Conservation (phyloP, 2,113 vertebrate genomes). For the Megaleporinus macrocephalus region DNA sequence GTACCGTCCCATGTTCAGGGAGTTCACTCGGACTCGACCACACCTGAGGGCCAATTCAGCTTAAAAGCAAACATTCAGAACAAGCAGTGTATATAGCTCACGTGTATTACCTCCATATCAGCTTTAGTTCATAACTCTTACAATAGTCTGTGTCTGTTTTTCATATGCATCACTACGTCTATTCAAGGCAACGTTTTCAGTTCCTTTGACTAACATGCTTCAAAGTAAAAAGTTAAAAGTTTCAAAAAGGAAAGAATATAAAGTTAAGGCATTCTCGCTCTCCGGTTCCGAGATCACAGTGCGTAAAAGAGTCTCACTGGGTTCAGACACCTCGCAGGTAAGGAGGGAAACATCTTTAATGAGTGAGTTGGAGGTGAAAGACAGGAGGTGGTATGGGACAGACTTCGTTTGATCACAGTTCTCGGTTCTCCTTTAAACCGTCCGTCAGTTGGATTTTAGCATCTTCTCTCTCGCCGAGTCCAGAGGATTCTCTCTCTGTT, state of each 20-base stretch:
- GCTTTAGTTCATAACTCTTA: not conserved
- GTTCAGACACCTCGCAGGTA: not conserved
- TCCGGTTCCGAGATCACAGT: not conserved
- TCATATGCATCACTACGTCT: not conserved
- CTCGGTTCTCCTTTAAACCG: not conserved
- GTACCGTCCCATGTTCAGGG: not conserved
- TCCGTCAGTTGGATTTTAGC: not conserved
- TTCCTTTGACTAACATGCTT: slow-evolving; percentile 6
- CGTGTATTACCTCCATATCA: not conserved
- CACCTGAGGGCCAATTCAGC: not conserved
- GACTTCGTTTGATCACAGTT: not conserved
- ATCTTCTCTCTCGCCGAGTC: not conserved
- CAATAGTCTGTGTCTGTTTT: not conserved
- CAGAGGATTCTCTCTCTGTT: not conserved
- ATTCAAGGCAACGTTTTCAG: not conserved
- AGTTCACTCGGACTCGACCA: not conserved
- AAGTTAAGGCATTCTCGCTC: slow-evolving; percentile 36
- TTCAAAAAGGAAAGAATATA: slow-evolving; percentile 36
- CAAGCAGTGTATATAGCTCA: not conserved
- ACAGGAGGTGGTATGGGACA: not conserved
- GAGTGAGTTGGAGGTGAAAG: slow-evolving; percentile 2
- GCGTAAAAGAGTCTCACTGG: slow-evolving; percentile 1
- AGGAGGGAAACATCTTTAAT: not conserved
- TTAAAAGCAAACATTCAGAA: not conserved
- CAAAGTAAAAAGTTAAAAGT: not conserved